Conservation (phyloP, 2,113 vertebrate species). For the Colistium nudipinnis region DNA sequence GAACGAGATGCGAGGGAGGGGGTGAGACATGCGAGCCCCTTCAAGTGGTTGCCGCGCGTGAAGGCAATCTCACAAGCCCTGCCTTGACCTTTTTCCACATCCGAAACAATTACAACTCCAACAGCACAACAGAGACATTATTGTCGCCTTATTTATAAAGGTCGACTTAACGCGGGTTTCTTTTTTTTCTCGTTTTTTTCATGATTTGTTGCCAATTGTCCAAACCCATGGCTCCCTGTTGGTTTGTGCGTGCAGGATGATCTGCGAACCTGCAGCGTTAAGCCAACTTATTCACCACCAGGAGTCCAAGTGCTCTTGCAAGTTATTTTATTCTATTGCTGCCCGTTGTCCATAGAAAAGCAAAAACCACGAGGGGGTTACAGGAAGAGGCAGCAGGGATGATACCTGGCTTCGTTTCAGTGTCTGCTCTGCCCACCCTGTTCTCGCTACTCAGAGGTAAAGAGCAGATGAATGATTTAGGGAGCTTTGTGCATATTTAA, state of each 20-base stretch:
- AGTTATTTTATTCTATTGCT: too few relatives aligned
- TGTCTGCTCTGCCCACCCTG: not conserved
- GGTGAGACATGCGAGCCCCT: not conserved
- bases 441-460: slow-evolving; percentile 26
- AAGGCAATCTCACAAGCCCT: slow-evolving; percentile 11
- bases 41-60: not conserved
- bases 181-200: not conserved
- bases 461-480: slow-evolving; percentile 63
- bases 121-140: not conserved
- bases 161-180: too few relatives aligned
- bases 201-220: too few relatives aligned
- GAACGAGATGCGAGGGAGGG: not conserved
- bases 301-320: too few relatives aligned
- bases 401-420: not conserved
- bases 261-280: too few relatives aligned
- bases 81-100: slow-evolving; percentile 14
- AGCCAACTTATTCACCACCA: too few relatives aligned
- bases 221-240: too few relatives aligned
- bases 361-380: too few relatives aligned
- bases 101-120: slow-evolving; percentile 2
- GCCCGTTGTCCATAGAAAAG: too few relatives aligned
- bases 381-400: not conserved
- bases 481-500: slow-evolving; percentile 38
- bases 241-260: too few relatives aligned
- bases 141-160: not conserved